Evolutionary conservation across 2,888 invertebrate genomes (phyloP), one percentile per base, ranked within the genome.

Genomic region (Cremastinae sp.): DNA sequence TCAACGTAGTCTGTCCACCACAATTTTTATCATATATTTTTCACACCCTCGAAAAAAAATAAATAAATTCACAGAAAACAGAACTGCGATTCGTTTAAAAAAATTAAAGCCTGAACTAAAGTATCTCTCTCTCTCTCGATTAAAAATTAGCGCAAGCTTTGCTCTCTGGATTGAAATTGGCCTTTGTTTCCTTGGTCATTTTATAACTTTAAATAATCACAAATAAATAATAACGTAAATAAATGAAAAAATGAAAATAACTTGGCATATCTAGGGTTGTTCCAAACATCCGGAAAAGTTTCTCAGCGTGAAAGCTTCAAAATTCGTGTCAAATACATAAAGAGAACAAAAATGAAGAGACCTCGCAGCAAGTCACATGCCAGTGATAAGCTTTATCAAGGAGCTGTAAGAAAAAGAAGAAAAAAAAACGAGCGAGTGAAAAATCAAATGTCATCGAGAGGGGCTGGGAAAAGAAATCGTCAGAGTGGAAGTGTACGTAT

Each of bases 1-100:
- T 58, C 53, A 68, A 66, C 47, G 61, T 56, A 73, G 73, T 65
- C 49, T 65, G 12, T 65, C 76, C 77, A 80, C 73, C 71, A 77
- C 2, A 81, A 74, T 80, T 68, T 51, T 41, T 45, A 72, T 58
- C 54, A 51, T 49, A 58, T 51, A 38, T 58, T 45, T 62, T 56
- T 61, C 47, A 41, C 66, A 65, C 49, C 56, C 53, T n/a, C 53
- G 5, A 28, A 53, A 28, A 28, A 28, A 28, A 28, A 28, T 28
- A 28, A 28, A 28, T 3, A 28, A 28, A 28, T 28, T 3, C 49
- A 65, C 5, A 2, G 28, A 28, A 28, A 43, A 68, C 36, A 70
- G 51, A 69, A 51, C 41, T 78, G 54, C 36, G 45, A 66, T 59
- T 59, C 61, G 62, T 45, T 58, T 49, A 69, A 41, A 76, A 34